Conservation (phyloP, 2,888 invertebrate genomes). For the Drosophila greeni region DNA sequence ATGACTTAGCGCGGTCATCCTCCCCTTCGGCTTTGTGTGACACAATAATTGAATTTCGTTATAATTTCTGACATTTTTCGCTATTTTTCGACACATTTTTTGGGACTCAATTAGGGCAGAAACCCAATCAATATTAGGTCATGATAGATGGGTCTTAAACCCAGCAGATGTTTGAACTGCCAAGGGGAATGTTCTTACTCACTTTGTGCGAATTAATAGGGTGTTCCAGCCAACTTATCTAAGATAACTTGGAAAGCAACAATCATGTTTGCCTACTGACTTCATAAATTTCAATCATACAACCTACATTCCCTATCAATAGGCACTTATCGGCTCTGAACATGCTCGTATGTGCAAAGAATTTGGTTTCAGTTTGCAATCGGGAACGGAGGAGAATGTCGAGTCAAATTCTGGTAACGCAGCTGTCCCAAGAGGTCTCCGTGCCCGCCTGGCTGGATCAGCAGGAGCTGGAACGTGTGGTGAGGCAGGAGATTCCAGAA, state of each 20-base stretch:
- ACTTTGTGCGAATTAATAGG: constrained; percentile 11
- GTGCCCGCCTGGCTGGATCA: constrained; percentile 39
- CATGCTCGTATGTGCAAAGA: neutral
- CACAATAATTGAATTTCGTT: constrained; percentile 66
- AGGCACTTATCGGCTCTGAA: constrained; percentile 31
- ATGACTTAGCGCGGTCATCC: constrained; percentile 13
- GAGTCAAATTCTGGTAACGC: constrained; percentile 26
- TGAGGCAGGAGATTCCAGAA: constrained; percentile 26
- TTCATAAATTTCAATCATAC: constrained; percentile 32
- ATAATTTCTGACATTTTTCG: constrained; percentile 49
- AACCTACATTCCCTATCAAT: constrained; percentile 27
- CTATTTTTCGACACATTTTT: constrained; percentile 37
- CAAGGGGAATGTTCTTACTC: neutral
- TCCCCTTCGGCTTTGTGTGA: constrained; percentile 43
- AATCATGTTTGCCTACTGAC: constrained; percentile 31
- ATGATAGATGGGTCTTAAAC: constrained; percentile 56
- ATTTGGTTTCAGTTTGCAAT: constrained; percentile 34
- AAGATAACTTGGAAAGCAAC: constrained; percentile 22
- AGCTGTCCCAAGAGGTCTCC: constrained; percentile 39
- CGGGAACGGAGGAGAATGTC: constrained; percentile 39
- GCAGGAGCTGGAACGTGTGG: constrained; percentile 35
- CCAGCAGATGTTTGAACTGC: constrained; percentile 49
- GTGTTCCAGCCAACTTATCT: constrained; percentile 23
- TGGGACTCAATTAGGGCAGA: constrained; percentile 39
- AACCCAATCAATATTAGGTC: constrained; percentile 51